Evolutionary conservation across 2,888 invertebrate genomes (phyloP), one percentile per base, ranked within the genome.

Genomic region (Osmoderma eremita): DNA sequence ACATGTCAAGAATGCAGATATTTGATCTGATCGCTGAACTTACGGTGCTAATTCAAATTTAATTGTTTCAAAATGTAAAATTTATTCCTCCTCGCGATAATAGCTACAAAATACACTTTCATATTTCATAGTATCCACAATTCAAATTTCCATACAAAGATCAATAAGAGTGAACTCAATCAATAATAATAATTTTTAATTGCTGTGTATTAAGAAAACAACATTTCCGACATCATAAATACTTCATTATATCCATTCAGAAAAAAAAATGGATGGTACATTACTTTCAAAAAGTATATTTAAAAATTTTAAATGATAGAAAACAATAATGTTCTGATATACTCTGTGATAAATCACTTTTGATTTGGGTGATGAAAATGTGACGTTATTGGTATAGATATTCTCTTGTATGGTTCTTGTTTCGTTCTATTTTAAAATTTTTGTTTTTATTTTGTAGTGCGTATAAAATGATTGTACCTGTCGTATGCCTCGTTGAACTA

Each of bases 381-480:
- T 61, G 58, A 61, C 58, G 58, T 61, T 61, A 61, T 61, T 17
- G 30, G 36, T 48, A 61, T 45, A 61, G 24, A 41, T 42, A 58
- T 58, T 58, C n/a, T n/a, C 42, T 41, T 42, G 22, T 24, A 45
- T 61, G 58, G 30, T 61, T 61, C 45, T 58, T 56, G 17, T 56
- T 56, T 56, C n/a, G n/a, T n/a, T 56, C 45, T 45, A 45, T 45
- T 58, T 58, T 61, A 45, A 61, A 24, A 30, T 61, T n/a, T 61
- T 42, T 48, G 18, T 48, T 45, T 45, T 61, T 56, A 12, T 39
- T 22, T 54, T 6, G 36, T 61, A 61, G 45, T 61, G 30, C 30
- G 58, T 61, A 61, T 61, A 61, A 61, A 61, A 61, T 61, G 24
- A 61, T 61, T 61, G 58, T 61, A 61, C 58, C 58, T 61, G 58